Evolutionary conservation across 2,888 invertebrate genomes (phyloP).

Genomic region (Clepsis dumicolana): DNA sequence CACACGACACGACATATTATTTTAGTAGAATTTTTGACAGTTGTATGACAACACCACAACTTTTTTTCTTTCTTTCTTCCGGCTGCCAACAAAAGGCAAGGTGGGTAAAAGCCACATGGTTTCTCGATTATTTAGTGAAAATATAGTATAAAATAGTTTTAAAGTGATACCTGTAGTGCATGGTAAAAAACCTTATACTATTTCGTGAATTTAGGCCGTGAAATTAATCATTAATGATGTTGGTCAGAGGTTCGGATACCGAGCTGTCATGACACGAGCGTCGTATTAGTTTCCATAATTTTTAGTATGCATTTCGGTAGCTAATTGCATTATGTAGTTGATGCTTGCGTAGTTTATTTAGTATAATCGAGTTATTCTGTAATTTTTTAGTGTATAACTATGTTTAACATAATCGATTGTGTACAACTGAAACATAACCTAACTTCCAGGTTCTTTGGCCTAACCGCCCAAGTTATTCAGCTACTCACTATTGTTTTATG

Average conservation of each 20-base stretch:
- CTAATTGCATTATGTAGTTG: background rate
- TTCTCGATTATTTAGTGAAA: slow-evolving; percentile 54
- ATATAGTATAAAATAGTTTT: slow-evolving; percentile 48
- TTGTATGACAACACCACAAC: slow-evolving; percentile 48
- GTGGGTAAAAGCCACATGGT: slow-evolving; percentile 79
- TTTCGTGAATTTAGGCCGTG: background rate
- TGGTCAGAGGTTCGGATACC: background rate
- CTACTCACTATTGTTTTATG: background rate
- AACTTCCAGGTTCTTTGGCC: slow-evolving; percentile 45
- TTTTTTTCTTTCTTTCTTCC: slow-evolving; percentile 74
- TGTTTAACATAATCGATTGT: background rate
- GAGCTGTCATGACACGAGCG: slow-evolving; percentile 37
- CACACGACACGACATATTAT: background rate
- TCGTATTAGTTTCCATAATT: background rate
- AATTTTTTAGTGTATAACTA: no score
- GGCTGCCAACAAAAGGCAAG: slow-evolving; percentile 81
- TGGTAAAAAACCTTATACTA: slow-evolving; percentile 51
- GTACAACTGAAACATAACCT: slow-evolving; percentile 50
- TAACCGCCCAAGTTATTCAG: background rate
- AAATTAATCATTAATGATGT: background rate
- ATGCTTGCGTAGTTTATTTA: background rate
- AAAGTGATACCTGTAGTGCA: slow-evolving; percentile 47
- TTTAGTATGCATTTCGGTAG: background rate
- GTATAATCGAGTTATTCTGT: background rate
- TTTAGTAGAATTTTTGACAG: slow-evolving; percentile 21